phyloP scores from a whole-genome alignment of 2,888 invertebrate genomes.

The Seladonia tumulorum region DNA sequence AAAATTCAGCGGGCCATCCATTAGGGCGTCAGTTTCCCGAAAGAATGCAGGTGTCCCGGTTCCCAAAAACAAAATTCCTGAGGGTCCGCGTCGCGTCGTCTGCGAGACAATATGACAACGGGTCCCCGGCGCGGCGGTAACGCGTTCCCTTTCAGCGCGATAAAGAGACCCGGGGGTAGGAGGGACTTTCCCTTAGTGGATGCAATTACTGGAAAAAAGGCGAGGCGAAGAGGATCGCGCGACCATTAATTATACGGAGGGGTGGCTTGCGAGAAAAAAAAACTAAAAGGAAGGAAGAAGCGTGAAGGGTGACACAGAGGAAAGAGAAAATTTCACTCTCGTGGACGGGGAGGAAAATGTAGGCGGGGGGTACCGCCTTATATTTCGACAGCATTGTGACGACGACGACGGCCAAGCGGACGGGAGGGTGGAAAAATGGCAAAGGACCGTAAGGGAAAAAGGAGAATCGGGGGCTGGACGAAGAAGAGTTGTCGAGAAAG shows the following conservation, averaged over 20 bases:
- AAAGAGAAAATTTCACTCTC: conserved; percentile 41
- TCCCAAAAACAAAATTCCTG: conserved; percentile 21
- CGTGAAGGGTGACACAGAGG: conserved; percentile 20
- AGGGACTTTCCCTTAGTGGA: conserved; percentile 35
- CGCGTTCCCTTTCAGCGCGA: conserved; percentile 33
- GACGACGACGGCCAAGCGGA: neutral
- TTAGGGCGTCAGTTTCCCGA: conserved; percentile 4
- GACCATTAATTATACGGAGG: conserved; percentile 60
- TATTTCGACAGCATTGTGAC: conserved; percentile 44
- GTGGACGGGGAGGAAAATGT: conserved; percentile 24
- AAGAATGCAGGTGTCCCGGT: neutral
- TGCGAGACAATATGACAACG: conserved; percentile 37
- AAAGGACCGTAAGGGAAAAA: neutral
- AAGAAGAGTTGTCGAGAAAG: neutral
- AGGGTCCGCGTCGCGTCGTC: neutral
- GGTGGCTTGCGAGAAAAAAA: conserved; percentile 30
- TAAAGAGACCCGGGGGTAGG: conserved; percentile 31
- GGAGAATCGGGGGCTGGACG: neutral
- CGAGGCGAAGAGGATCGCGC: conserved; percentile 43
- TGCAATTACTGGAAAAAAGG: conserved; percentile 61
- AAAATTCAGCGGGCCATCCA: neutral
- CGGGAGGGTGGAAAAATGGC: conserved; percentile 6
- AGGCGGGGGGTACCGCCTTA: conserved; percentile 20
- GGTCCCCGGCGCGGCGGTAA: conserved; percentile 24
- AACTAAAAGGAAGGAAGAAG: neutral